phyloP scores from a whole-genome alignment of 2,113 vertebrate species.

The Bombycilla garrulus region DNA sequence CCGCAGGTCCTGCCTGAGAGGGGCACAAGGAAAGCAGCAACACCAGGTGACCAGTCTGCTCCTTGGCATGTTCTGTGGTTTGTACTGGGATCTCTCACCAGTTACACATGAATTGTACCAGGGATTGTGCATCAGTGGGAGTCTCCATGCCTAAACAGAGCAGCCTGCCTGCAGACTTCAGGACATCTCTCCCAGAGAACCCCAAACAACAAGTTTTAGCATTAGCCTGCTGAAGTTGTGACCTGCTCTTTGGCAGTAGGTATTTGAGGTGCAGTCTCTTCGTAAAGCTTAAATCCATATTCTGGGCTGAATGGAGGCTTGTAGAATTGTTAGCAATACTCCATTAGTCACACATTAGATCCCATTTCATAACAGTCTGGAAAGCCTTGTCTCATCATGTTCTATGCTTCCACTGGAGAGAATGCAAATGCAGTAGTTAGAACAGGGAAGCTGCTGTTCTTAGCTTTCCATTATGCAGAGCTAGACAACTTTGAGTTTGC shows the following conservation, averaged over 20 bases:
- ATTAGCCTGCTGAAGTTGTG: background rate
- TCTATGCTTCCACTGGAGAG: conserved; percentile 18
- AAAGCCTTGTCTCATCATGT: conserved; percentile 54
- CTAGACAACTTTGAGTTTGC: conserved; percentile 48
- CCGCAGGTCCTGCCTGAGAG: background rate
- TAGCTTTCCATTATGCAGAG: conserved; percentile 26
- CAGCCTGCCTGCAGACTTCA: background rate
- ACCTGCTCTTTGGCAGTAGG: background rate
- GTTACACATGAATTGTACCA: background rate
- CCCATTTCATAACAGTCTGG: conserved; percentile 58
- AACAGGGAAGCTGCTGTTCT: background rate
- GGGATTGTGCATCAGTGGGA: background rate
- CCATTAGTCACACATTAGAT: conserved; percentile 45
- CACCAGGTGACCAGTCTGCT: background rate
- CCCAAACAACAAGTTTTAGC: background rate
- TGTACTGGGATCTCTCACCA: background rate
- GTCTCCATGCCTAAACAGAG: background rate
- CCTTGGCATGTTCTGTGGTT: background rate
- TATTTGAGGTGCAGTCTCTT: background rate
- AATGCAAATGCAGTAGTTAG: conserved; percentile 29
- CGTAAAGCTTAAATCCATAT: background rate
- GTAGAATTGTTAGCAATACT: background rate
- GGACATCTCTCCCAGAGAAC: background rate
- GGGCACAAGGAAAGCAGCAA: background rate
- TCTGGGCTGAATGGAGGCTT: conserved; percentile 13